Evolutionary conservation across 2,888 invertebrate genomes (phyloP).

Genomic region (Brassicogethes aeneus): DNA sequence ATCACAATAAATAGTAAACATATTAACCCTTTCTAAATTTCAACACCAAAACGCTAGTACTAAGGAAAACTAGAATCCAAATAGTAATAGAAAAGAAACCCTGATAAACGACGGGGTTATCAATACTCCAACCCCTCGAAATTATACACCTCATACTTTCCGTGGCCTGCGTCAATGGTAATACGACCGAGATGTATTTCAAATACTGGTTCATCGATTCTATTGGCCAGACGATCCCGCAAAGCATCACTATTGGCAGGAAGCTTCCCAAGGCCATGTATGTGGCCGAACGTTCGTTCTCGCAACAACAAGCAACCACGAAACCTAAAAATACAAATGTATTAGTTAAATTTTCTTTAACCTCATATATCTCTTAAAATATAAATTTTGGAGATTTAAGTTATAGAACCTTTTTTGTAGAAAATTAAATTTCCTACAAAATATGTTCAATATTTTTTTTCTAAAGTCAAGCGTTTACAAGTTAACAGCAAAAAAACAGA

Average conservation of each 20-base stretch:
- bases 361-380: too few species aligned
- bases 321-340: slow-evolving; percentile 50
- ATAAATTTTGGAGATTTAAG: slow-evolving; percentile 1
- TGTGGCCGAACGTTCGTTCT: slow-evolving; percentile 76
- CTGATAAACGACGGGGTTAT: slow-evolving; percentile 61
- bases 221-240: slow-evolving; percentile 91
- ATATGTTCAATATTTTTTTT: background rate
- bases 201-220: slow-evolving; percentile 81
- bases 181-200: slow-evolving; percentile 56
- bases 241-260: slow-evolving; percentile 75
- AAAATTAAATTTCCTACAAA: too few species aligned
- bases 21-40: slow-evolving; percentile 75
- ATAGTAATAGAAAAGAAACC: slow-evolving; percentile 70
- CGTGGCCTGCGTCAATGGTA: slow-evolving; percentile 82
- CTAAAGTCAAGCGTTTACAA: background rate
- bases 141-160: slow-evolving; percentile 80
- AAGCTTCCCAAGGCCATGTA: slow-evolving; percentile 80
- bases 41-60: slow-evolving; percentile 61
- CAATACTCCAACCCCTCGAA: slow-evolving; percentile 73
- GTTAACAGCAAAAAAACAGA: background rate
- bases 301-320: slow-evolving; percentile 70
- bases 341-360: too few species aligned
- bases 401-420: too few species aligned
- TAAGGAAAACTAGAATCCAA: slow-evolving; percentile 74
- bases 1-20: slow-evolving; percentile 3